These are phyloP conservation scores for Hydrozoanthus gracilis DNA, from an alignment of 92 coral and sea anemone genomes.

Conservation along the genomic window DNA sequence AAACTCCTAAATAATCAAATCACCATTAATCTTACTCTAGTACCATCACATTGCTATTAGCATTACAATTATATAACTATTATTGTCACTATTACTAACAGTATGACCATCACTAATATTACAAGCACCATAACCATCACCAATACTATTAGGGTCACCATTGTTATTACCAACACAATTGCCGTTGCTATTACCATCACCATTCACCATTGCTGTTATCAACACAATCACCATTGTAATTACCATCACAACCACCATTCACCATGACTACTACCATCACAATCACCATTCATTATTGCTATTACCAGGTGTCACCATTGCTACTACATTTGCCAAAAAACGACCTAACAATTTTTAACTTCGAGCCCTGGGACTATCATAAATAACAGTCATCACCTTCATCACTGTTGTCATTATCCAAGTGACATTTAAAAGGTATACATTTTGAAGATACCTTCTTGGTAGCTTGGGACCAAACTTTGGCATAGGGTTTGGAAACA, in stretches of 20 bases:
- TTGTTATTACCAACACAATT: background rate
- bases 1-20: too few species aligned
- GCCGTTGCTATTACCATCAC: background rate
- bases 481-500: constrained; percentile 92
- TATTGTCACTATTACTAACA: background rate
- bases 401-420: background rate
- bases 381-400: background rate
- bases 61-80: background rate
- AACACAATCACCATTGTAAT: background rate
- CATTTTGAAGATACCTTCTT: constrained; percentile 62
- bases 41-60: background rate
- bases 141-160: background rate
- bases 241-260: background rate
- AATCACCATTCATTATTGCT: background rate
- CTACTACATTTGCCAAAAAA: too few species aligned
- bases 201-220: background rate
- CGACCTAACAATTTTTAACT: too few species aligned
- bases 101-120: background rate
- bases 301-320: background rate
- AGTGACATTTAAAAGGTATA: background rate
- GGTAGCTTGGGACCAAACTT: constrained; percentile 91
- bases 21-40: too few species aligned
- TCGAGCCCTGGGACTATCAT: background rate
- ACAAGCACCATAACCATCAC: background rate
- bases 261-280: background rate